phyloP scores from a whole-genome alignment of 2,113 vertebrate species.

The Carassius auratus region DNA sequence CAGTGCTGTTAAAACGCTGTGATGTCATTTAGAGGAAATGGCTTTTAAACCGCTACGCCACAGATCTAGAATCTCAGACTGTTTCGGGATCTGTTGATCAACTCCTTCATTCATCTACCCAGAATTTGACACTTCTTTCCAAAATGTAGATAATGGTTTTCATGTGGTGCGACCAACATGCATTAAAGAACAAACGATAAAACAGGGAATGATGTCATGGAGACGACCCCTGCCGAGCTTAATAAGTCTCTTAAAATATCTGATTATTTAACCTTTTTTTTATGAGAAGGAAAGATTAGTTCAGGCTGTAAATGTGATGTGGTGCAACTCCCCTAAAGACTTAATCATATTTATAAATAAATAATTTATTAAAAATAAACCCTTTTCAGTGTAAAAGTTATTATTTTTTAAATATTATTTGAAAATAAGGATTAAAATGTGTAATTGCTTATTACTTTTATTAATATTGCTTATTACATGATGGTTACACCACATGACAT shows the following conservation, averaged over 20 bases:
- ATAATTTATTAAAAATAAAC: background rate
- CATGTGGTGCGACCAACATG: background rate
- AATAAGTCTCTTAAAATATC: background rate
- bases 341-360: background rate
- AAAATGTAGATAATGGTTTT: background rate
- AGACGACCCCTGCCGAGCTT: background rate
- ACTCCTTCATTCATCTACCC: background rate
- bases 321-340: background rate
- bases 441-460: background rate
- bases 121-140: background rate
- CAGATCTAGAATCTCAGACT: background rate
- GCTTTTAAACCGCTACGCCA: background rate
- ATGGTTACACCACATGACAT: background rate
- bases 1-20: background rate
- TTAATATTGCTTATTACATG: background rate
- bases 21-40: background rate
- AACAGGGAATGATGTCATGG: background rate
- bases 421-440: background rate
- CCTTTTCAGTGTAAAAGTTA: background rate
- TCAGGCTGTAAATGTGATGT: slow-evolving; percentile 5
- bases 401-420: background rate
- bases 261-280: background rate
- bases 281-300: background rate
- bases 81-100: background rate
- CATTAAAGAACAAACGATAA: background rate